phyloP scores from a whole-genome alignment of 1,140 invertebrate species.

The Apis cerana region DNA sequence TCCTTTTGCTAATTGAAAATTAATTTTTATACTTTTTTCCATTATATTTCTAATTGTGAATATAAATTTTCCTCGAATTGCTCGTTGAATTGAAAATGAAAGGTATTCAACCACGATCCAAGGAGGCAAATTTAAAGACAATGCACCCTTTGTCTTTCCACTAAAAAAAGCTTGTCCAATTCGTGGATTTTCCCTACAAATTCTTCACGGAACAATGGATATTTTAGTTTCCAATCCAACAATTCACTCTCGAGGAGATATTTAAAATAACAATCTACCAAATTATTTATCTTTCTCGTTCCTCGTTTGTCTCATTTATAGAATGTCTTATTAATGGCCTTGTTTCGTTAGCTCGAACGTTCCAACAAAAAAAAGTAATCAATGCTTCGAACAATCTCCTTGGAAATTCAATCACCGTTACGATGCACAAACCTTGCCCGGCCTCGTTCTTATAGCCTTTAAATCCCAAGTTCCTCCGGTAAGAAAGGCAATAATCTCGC shows the following conservation, averaged over 20 bases:
- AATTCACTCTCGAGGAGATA: not conserved
- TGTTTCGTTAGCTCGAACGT: no score
- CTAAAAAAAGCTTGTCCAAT: not conserved
- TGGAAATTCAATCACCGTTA: conserved; percentile 11
- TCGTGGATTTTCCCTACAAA: not conserved
- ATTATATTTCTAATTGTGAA: no score
- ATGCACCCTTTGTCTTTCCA: not conserved
- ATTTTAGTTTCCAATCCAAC: not conserved
- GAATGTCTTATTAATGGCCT: not conserved
- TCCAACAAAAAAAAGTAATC: not conserved
- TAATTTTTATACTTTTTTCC: not conserved
- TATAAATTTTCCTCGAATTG: not conserved
- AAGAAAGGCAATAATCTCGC: conserved; percentile 8
- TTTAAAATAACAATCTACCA: not conserved
- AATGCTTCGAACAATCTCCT: no score
- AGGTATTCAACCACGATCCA: not conserved
- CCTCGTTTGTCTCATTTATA: not conserved
- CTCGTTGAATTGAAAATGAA: not conserved
- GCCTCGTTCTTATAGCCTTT: not conserved
- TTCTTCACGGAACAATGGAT: not conserved
- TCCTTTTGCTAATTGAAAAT: not conserved
- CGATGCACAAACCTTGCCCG: not conserved
- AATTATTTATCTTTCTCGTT: not conserved
- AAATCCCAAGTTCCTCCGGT: not conserved
- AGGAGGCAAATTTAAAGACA: conserved; percentile 3